Conservation (phyloP, 2,888 invertebrate species). For the Eumerus sabulonum region DNA sequence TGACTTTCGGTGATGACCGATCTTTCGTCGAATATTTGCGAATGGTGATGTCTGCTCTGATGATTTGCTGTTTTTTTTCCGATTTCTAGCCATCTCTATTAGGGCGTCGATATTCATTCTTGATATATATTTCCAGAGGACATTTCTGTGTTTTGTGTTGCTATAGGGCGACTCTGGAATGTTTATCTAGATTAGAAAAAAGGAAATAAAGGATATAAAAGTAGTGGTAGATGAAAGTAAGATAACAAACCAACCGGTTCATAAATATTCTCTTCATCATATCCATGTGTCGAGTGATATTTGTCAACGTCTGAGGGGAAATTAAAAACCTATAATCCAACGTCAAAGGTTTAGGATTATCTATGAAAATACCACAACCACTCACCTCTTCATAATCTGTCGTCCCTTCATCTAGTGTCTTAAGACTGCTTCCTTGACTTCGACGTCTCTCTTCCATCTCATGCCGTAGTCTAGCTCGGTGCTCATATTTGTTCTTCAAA, state of each 20-base stretch:
- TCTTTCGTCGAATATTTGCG: conserved; percentile 71
- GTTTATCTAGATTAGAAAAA: conserved; percentile 70
- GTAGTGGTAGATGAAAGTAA: background rate
- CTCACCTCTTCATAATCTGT: conserved; percentile 72
- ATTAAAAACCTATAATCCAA: conserved; percentile 70
- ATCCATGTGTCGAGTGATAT: conserved; percentile 40
- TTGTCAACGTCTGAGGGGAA: conserved; percentile 48
- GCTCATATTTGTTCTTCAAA: conserved; percentile 74
- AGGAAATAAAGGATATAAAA: background rate
- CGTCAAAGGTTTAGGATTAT: background rate
- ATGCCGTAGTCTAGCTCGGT: conserved; percentile 70
- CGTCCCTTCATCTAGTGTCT: conserved; percentile 69
- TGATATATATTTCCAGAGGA: conserved; percentile 72
- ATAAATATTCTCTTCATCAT: conserved; percentile 74
- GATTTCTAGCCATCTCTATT: conserved; percentile 70
- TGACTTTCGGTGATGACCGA: conserved; percentile 73
- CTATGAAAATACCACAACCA: background rate
- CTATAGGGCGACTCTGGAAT: conserved; percentile 68
- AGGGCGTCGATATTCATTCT: conserved; percentile 72
- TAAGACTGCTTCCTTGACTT: conserved; percentile 63
- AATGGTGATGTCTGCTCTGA: conserved; percentile 70
- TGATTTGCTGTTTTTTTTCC: conserved; percentile 57
- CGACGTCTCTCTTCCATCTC: conserved; percentile 59
- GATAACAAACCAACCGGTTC: conserved; percentile 72
- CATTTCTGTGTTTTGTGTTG: conserved; percentile 58